Percentiles rank a stretch among this genome's conserved stretches.
phyloP scores from a whole-genome alignment of 2,797 vertebrate genomes.

The Micropoecilia bifurca region DNA sequence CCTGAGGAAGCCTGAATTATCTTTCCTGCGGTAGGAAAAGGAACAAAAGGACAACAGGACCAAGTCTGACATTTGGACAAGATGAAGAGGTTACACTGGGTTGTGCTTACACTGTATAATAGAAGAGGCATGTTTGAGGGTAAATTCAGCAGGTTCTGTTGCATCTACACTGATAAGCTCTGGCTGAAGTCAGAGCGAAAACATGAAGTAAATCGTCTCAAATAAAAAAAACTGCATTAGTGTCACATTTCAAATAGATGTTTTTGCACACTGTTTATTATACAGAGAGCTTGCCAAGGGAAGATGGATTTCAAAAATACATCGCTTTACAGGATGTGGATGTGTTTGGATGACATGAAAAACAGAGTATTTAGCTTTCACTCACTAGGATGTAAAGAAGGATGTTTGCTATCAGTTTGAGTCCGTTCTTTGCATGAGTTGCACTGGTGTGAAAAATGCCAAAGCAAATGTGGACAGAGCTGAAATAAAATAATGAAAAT shows the following conservation, averaged over 20 bases:
- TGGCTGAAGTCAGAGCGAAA: not conserved
- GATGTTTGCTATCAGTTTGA: not conserved
- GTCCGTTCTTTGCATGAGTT: not conserved
- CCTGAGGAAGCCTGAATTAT: not conserved
- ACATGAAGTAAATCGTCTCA: not conserved
- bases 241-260: not conserved
- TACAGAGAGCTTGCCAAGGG: too few species aligned
- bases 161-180: constrained; percentile 4
- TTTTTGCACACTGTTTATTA: not conserved
- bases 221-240: not conserved
- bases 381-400: not conserved
- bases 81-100: not conserved
- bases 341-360: not conserved
- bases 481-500: not conserved
- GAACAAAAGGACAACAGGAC: not conserved
- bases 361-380: not conserved
- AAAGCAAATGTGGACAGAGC: not conserved
- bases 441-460: not conserved
- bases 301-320: not conserved
- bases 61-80: not conserved
- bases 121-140: not conserved
- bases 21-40: not conserved
- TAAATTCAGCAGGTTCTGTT: not conserved
- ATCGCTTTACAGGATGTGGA: not conserved
- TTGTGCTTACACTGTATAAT: not conserved